Base-by-base conservation (phyloP, 2,797 vertebrate species). In the Premnoplex brunnescens region DNA sequence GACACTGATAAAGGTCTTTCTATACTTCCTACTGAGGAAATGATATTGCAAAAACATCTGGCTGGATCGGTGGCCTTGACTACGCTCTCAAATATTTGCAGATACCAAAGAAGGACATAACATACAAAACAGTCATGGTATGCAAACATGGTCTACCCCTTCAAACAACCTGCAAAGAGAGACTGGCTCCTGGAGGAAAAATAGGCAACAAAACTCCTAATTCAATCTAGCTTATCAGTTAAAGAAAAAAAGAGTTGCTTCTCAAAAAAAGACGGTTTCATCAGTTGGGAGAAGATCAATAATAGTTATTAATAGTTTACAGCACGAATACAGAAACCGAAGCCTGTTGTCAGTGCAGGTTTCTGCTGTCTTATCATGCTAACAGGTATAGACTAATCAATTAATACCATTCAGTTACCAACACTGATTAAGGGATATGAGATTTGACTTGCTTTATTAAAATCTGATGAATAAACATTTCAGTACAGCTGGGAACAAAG, bases 401-500 rank as follows among this genome's bases (percentile, higher is more conserved):
- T 89, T 94, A 90, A 89, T 41, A 88, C 67, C 43, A 93, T 43
- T 75, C 89, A 86, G 37, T 75, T 55, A 86, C 58, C 46, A 69
- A 55, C 18, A 41, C 37, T 59, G 85, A 88, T 93, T 72, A 88
- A 95, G 14, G 51, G 64, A 73, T 75, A 93, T 10, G 51, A 90
- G 54, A 86, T 88, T 81, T 94, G 18, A 90, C 81, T 77, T 78
- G 23, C 74, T 66, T 75, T 66, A 89, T 83, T 83, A 85, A 92
- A 88, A 81, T 43, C 30, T 91, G 84, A 91, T 81, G 39, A 94
- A 90, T 39, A 88, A 85, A 88, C 41, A 84, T 75, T 55, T 85
- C 76, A 66, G 30, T 32, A 44, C 41, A 90, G 30, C 43, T 68
- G 51, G 37, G 54, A 91, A 90, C 49, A 81, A 68, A 88, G n/a